Evolutionary conservation across 2,888 invertebrate species (phyloP), one percentile per base, ranked within the genome.

Genomic region (Nebria salina): DNA sequence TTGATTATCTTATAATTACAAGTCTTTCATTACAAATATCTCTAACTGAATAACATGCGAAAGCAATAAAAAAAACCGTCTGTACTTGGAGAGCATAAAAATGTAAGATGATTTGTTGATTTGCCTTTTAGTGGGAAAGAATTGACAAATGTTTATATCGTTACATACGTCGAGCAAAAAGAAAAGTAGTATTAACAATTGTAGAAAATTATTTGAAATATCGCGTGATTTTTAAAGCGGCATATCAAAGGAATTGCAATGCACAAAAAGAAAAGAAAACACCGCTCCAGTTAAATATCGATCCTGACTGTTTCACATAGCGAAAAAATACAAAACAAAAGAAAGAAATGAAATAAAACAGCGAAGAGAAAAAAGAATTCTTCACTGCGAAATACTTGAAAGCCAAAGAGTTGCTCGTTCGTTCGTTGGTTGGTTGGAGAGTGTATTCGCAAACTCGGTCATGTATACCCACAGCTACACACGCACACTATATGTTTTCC

Each of bases 221-320:
- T 89, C 88, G 88, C 87, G 86, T 88, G 87, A 89, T 89, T 89
- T 89, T 89, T 89, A 89, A 87, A 87, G 89, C 89, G 89, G 89
- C 85, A 87, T 85, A 86, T 88, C 88, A 89, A 89, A 89, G 88
- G 84, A 83, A 83, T 84, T 83, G 84, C 85, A 54, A 43, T 64
- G 75, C 64, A 64, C 7, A 43, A 75, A 75, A 75, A 75, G 77
- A 72, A 54, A 82, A 82, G 86, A 34, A 87, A 87, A 87, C 87
- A 86, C 86, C 87, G 88, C 88, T 88, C 88, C 86, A 89, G 88
- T 88, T 88, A 87, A 88, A 88, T 89, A 88, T 88, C 87, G 88
- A 86, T 87, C 87, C 85, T 84, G 84, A 86, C 85, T 86, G 78
- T 78, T 74, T 74, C 78, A 54, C 78, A 74, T 74, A 73, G 74